Evolutionary conservation across 2,113 vertebrate species (phyloP), one percentile per base, ranked within the genome.

Genomic region (Furnarius figulus): DNA sequence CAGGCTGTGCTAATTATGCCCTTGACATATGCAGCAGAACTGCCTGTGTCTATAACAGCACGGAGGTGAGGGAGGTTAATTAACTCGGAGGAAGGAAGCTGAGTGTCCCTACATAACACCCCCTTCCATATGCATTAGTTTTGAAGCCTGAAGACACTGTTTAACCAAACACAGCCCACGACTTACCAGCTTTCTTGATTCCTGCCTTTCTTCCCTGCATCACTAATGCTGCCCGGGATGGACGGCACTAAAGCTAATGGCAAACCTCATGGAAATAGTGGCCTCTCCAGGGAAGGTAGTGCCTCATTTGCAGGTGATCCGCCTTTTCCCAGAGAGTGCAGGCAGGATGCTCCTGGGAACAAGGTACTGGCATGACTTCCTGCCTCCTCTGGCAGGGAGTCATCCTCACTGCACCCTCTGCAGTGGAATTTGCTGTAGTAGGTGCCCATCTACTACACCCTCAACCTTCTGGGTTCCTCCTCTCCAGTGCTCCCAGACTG

Each of bases 31-130:
- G 93, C 97, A 70, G 86, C 58, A 96, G 79, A 96, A 96, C 95
- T 92, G 91, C 92, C 85, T 92, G 94, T 97, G 96, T 95, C 96
- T 98, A 47, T 92, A 96, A 78, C 90, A 91, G 95, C 94, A 66
- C 71, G 89, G 92, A 89, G 96, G 96, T 97, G 96, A 97, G 76
- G 80, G 95, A 98, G 98, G 97, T 98, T 98, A 98, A 98, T 98
- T 97, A 98, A 97, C 95, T 97, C 49, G 3, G 95, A 98, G 97
- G 90, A 96, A 94, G 94, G 91, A 96, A 97, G 93, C 96, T 84
- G 95, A 39, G 50, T 96, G 86, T 90, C 95, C 92, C 95, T 89
- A 79, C 77, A 84, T 96, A 90, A 96, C 70, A 96, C 52, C 91
- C 79, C 93, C 95, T 97, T 97, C 96, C 91, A 62, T 90, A 89